These are phyloP conservation scores for Babyrousa celebensis DNA, from an alignment of 2,797 vertebrate genomes.

Conservation along the genomic window DNA sequence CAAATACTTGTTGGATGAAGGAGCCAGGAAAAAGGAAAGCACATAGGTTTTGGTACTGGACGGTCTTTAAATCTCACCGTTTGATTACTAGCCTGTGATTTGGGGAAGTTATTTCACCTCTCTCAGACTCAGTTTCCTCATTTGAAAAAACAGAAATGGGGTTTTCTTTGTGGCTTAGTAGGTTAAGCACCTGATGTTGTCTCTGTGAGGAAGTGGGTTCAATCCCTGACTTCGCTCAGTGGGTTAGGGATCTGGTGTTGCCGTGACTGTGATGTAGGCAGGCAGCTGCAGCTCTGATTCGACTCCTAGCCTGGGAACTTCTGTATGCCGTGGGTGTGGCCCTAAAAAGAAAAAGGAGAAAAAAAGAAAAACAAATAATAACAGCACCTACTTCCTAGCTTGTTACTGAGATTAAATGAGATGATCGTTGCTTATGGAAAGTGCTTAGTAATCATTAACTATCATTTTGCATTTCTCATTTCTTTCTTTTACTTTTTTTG, in stretches of 20 bases:
- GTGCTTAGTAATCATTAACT: background rate
- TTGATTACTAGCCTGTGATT: background rate
- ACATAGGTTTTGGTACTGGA: background rate
- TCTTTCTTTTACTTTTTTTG: conserved; percentile 8
- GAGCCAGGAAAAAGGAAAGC: background rate
- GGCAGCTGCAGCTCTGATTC: no score
- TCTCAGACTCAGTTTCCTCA: background rate
- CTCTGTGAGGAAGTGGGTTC: no score
- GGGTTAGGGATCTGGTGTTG: no score
- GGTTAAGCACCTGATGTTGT: no score
- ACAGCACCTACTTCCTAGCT: background rate
- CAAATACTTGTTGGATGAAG: background rate
- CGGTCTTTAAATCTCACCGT: background rate
- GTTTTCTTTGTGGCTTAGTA: no score
- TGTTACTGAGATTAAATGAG: conserved; percentile 25
- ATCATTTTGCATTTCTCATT: background rate
- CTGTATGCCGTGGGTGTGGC: no score
- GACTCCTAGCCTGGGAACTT: no score
- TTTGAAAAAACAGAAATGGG: background rate
- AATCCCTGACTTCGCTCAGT: no score
- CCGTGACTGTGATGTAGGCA: no score
- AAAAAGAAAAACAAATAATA: background rate
- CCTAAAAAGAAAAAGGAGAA: no score
- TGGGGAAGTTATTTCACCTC: background rate
- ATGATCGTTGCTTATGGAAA: background rate